Evolutionary conservation across 1,140 invertebrate species (phyloP).

Genomic region (Drosophila lini): DNA sequence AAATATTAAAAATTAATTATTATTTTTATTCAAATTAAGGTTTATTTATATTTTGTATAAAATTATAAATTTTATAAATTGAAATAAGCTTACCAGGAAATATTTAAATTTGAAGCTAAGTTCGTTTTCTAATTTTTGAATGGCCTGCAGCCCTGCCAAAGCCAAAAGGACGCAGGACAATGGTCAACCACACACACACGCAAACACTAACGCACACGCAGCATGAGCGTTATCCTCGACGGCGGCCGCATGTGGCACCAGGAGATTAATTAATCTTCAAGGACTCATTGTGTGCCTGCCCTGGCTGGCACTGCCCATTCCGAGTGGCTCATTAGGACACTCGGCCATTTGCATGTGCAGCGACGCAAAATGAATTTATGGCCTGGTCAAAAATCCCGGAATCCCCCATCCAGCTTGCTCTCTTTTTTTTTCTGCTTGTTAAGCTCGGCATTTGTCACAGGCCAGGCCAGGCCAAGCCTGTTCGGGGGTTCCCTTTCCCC

Average conservation of each 20-base stretch:
- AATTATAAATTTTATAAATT: background rate
- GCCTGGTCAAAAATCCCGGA: constrained; percentile 16
- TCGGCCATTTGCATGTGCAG: constrained; percentile 72
- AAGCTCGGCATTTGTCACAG: constrained; percentile 47
- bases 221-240: constrained; percentile 29
- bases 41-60: too few species aligned
- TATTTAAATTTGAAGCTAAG: background rate
- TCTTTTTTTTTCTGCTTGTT: background rate
- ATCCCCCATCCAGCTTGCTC: background rate
- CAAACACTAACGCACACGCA: constrained; percentile 25
- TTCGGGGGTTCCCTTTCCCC: background rate
- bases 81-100: too few species aligned
- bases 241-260: constrained; percentile 76
- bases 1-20: too few species aligned
- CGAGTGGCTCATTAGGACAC: constrained; percentile 50
- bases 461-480: background rate
- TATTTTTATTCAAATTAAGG: background rate
- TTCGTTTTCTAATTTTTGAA: background rate
- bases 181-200: constrained; percentile 47
- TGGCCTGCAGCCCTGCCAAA: constrained; percentile 9
- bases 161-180: constrained; percentile 56
- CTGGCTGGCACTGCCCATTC: constrained; percentile 14
- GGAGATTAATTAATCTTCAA: constrained; percentile 85
- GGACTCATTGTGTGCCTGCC: constrained; percentile 74
- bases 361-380: constrained; percentile 71